These are phyloP conservation scores for Dorcus parallelipipedus DNA, from an alignment of 2,888 invertebrate genomes.

Conservation along the genomic window DNA sequence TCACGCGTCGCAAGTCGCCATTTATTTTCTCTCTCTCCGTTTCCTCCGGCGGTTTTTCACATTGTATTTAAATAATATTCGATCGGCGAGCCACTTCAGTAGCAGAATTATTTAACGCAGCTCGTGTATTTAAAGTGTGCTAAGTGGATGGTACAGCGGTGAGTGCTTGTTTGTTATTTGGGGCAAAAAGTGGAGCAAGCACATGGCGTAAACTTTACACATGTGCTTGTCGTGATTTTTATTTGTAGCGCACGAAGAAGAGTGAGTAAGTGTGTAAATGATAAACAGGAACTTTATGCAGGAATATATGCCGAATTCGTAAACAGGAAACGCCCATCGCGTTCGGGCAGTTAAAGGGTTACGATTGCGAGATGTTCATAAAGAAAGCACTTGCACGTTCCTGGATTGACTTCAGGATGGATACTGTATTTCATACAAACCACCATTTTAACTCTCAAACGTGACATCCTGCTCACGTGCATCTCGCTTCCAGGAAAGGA, in stretches of 20 bases:
- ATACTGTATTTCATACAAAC: constrained; percentile 15
- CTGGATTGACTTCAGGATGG: background rate
- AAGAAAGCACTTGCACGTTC: constrained; percentile 1
- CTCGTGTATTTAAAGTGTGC: background rate
- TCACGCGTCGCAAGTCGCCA: constrained; percentile 13
- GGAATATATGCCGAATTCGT: constrained; percentile 9
- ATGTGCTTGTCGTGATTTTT: no score
- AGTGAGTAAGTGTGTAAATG: background rate
- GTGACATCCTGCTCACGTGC: constrained; percentile 46
- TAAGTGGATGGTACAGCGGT: background rate
- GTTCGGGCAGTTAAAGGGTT: constrained; percentile 18
- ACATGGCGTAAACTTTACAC: no score
- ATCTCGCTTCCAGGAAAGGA: constrained; percentile 46
- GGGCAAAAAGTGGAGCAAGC: no score
- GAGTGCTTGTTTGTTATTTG: background rate
- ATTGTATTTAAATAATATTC: constrained; percentile 12
- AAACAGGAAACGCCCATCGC: constrained; percentile 22
- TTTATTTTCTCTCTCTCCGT: constrained; percentile 7
- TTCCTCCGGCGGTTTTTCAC: constrained; percentile 2
- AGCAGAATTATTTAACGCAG: background rate
- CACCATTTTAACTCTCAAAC: constrained; percentile 27
- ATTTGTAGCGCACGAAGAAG: no score
- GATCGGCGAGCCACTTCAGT: background rate
- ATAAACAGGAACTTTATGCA: constrained; percentile 10
- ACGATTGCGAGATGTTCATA: constrained; percentile 22